Percentiles rank a stretch among this genome's conserved stretches.
These are phyloP conservation scores for Irena cyanogastra DNA, from an alignment of 2,113 vertebrate genomes.

Conservation along the genomic window DNA sequence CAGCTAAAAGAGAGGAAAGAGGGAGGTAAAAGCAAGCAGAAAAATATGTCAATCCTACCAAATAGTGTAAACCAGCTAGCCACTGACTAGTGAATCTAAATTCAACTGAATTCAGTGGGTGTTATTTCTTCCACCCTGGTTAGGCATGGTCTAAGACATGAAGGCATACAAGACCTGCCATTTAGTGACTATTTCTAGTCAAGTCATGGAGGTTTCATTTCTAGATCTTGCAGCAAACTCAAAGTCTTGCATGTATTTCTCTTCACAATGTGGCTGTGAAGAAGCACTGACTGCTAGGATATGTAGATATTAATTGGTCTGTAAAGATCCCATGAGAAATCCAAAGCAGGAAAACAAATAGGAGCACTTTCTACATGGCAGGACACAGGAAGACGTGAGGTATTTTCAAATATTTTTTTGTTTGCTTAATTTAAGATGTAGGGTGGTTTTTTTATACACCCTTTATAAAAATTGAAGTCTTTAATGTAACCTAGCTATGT, in stretches of 20 bases:
- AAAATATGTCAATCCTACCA: neutral
- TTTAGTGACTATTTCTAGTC: neutral
- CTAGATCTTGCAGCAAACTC: neutral
- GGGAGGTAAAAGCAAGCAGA: neutral
- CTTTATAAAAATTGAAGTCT: neutral
- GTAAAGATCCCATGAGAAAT: neutral
- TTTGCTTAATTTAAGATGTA: neutral
- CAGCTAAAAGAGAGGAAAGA: neutral
- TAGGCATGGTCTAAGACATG: rapidly evolving
- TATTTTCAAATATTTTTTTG: neutral
- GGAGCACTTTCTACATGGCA: rapidly evolving
- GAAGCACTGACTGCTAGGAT: neutral
- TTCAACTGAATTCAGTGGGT: neutral
- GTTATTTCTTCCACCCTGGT: neutral
- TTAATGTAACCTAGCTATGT: neutral
- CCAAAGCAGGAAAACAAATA: neutral
- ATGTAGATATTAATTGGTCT: neutral
- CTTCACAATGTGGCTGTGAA: neutral
- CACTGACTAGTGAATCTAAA: neutral
- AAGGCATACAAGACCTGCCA: neutral
- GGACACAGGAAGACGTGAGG: neutral
- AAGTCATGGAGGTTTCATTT: neutral
- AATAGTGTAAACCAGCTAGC: neutral
- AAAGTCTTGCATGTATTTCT: neutral
- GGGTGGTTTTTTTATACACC: neutral